Base-by-base conservation (phyloP, 2,888 invertebrate species). In the Cryptocephalus primarius region DNA sequence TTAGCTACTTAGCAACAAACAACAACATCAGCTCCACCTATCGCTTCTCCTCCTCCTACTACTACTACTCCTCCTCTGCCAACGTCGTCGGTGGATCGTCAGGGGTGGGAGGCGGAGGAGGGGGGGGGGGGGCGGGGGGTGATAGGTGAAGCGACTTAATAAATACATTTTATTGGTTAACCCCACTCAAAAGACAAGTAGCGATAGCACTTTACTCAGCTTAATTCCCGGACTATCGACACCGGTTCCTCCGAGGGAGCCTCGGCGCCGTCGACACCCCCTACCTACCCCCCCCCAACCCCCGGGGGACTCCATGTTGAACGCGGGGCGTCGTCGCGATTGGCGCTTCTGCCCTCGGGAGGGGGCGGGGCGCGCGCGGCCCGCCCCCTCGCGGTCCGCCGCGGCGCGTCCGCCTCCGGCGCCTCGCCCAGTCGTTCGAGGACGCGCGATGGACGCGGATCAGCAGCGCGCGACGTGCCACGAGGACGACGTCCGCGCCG, bases 391-490 rank as follows among this genome's bases (percentile, higher is more conserved):
- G 11, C 45, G 46, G 42, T 39, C 8, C 8, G 39, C 39, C 22
- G 22, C 31, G 40, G 40, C 9, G 22, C 22, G 22, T 22, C 22
- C 22, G 22, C 22, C 22, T 22, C 22, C 60, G 56, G 55, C 55
- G 55, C 54, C 70, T 70, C 50, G 55, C 56, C 58, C 66, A 69
- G 69, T 70, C 64, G 59, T 65, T 67, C 60, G 58, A 74, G 60
- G 75, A 73, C 48, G 73, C 69, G 77, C 75, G 45, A 76, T 78
- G 55, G 77, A 77, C 59, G 75, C 77, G 53, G 77, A 77, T 42
- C 36, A 22, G 22, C 22, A 22, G 22, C 22, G 22, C 22, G 22
- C 22, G 22, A 22, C 3, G 22, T 22, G 22, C 22, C 22, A 22
- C 22, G 22, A 22, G 22, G 22, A 22, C 22, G 22, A 22, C 22